phyloP scores from a whole-genome alignment of 2,888 invertebrate genomes.

The Calliopum simillimum region DNA sequence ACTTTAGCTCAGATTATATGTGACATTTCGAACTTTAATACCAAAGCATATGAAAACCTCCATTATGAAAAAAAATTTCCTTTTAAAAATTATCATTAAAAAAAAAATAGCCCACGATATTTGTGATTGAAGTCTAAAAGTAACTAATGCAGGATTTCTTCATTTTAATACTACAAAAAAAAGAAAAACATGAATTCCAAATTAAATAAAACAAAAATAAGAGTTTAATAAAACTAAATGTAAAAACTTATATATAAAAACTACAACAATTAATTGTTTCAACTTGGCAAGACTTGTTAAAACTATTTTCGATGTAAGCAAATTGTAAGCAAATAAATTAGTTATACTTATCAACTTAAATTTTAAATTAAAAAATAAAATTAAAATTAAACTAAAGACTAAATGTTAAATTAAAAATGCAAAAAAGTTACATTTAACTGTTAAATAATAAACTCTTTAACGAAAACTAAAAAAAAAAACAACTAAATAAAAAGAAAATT shows the following conservation, averaged over 20 bases:
- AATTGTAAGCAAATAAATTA: neutral
- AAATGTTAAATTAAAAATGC: neutral
- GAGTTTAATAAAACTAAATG: too few relatives aligned
- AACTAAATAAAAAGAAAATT: neutral
- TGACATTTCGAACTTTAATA: too few relatives aligned
- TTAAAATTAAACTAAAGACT: neutral
- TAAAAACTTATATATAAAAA: neutral
- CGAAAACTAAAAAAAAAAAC: neutral
- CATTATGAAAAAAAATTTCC: neutral
- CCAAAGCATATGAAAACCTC: neutral
- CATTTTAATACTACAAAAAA: neutral
- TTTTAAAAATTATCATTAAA: neutral
- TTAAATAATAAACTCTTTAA: neutral
- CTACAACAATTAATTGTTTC: neutral
- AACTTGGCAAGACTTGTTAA: slow-evolving; percentile 9
- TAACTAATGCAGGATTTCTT: neutral
- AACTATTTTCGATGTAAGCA: neutral
- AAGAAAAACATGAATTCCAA: neutral
- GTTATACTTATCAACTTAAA: too few relatives aligned
- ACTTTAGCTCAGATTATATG: too few relatives aligned
- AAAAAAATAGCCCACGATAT: neutral
- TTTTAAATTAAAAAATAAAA: neutral
- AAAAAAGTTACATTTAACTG: neutral
- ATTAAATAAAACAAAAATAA: neutral
- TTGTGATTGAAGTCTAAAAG: neutral